Conservation (phyloP, 2,888 invertebrate genomes). For the Eupsilia transversa region DNA sequence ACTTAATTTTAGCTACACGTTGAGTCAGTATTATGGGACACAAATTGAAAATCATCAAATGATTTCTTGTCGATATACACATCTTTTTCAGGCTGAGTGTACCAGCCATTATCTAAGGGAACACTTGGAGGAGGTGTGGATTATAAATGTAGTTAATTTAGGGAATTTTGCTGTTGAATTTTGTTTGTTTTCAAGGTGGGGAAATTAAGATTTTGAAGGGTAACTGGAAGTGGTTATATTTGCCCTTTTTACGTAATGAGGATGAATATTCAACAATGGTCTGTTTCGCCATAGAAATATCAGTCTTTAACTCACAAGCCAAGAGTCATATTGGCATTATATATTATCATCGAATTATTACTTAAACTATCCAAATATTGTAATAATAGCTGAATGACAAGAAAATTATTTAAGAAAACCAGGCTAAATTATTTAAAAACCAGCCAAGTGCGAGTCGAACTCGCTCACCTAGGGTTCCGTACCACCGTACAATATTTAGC, state of each 20-base stretch:
- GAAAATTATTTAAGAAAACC: too few species aligned
- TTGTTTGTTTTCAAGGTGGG: conserved; percentile 29
- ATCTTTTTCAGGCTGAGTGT: conserved; percentile 10
- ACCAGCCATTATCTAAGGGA: conserved; percentile 40
- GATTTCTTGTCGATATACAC: neutral
- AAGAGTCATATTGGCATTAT: too few species aligned
- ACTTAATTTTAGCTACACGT: neutral
- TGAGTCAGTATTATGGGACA: neutral
- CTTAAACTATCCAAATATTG: too few species aligned
- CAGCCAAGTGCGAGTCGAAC: too few species aligned
- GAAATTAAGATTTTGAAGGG: conserved; percentile 5
- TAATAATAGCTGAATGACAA: too few species aligned
- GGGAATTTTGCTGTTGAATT: conserved; percentile 5
- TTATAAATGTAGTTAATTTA: conserved; percentile 46
- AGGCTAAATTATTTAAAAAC: too few species aligned
- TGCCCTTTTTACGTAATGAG: neutral
- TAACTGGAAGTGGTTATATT: neutral
- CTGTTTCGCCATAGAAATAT: neutral
- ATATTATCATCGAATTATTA: too few species aligned
- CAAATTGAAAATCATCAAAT: neutral
- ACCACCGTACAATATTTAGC: too few species aligned
- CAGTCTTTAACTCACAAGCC: neutral
- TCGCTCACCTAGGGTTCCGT: too few species aligned
- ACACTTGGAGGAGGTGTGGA: conserved; percentile 30
- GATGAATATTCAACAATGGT: neutral